Evolutionary conservation across 2,797 vertebrate species (phyloP), one percentile per base, ranked within the genome.

Genomic region (Sternarchorhynchus goeldii): DNA sequence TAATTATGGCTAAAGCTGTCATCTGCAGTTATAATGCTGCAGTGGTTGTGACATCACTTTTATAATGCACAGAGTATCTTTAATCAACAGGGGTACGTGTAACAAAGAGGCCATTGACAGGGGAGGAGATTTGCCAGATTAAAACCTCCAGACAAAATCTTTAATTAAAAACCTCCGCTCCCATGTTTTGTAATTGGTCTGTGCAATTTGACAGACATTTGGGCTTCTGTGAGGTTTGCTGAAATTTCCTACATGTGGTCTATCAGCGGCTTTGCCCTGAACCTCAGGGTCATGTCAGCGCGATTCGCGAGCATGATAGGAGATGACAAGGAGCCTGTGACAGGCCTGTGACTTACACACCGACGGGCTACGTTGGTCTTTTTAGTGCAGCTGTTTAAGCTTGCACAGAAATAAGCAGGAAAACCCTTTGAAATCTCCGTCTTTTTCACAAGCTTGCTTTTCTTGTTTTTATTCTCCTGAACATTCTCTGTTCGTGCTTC

Each of bases 1-100:
- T 75, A 82, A 86, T 86, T 84, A 84, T 34, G 85, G 81, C 78
- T 50, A 71, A 7, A 41, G 34, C 76, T 81, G 78, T 79, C 76
- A 77, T 71, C 75, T 50, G 34, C 41, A 17, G 84, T 82, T 76
- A 67, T n/a, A 71, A 53, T 70, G 79, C 73, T 36, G 57, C 25
- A 25, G 41, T 73, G 18, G 82, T 39, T 74, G 80, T 81, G 74
- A 77, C 81, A 79, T 86, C 76, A 76, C 64, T 10, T 50, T 50
- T 53, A 81, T 82, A 82, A 63, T 65, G 58, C 72, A 80, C 65
- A 21, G 65, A 67, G 50, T 31, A 20, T 55, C 57, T 55, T 63
- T 78, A 57, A 69, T 73, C 62, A 68, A 70, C n/a, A 70, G 59
- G 53, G 66, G 21, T 8, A 2, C 4, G 75, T n/a, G 36, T 63